phyloP scores from a whole-genome alignment of 2,888 invertebrate species.

The Hecatera dysodea region DNA sequence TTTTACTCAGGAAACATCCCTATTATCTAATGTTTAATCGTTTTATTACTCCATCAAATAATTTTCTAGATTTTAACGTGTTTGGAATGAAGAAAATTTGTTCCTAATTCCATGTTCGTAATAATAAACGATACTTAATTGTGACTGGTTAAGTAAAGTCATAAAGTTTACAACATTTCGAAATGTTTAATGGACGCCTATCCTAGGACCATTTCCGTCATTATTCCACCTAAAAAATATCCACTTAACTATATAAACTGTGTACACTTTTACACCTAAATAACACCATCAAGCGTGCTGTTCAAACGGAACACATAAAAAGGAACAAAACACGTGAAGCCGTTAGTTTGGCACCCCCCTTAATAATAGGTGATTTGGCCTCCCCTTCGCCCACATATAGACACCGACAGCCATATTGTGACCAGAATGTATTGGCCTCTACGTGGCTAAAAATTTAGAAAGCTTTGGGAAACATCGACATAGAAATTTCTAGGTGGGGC shows the following conservation, averaged over 20 bases:
- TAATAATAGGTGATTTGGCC: slow-evolving; percentile 89
- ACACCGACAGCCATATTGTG: slow-evolving; percentile 67
- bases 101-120: slow-evolving; percentile 50
- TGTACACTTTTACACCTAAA: slow-evolving; percentile 81
- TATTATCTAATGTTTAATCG: slow-evolving; percentile 48
- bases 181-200: slow-evolving; percentile 46
- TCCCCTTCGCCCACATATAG: slow-evolving; percentile 76
- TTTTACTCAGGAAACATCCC: no score
- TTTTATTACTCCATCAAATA: slow-evolving; percentile 48
- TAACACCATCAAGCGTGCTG: slow-evolving; percentile 83
- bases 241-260: slow-evolving; percentile 67
- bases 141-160: slow-evolving; percentile 52
- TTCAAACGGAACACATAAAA: slow-evolving; percentile 87
- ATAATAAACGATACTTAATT: slow-evolving; percentile 52
- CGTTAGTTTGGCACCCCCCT: slow-evolving; percentile 89
- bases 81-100: slow-evolving; percentile 51
- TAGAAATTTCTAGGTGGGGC: slow-evolving; percentile 57
- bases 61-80: slow-evolving; percentile 45
- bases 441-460: slow-evolving; percentile 53
- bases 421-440: slow-evolving; percentile 75
- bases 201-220: slow-evolving; percentile 40
- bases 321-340: slow-evolving; percentile 86
- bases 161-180: slow-evolving; percentile 57
- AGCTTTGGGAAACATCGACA: neutral
- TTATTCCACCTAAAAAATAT: slow-evolving; percentile 58